Conservation (phyloP, 2,113 vertebrate genomes). For the Saimiri boliviensis region DNA sequence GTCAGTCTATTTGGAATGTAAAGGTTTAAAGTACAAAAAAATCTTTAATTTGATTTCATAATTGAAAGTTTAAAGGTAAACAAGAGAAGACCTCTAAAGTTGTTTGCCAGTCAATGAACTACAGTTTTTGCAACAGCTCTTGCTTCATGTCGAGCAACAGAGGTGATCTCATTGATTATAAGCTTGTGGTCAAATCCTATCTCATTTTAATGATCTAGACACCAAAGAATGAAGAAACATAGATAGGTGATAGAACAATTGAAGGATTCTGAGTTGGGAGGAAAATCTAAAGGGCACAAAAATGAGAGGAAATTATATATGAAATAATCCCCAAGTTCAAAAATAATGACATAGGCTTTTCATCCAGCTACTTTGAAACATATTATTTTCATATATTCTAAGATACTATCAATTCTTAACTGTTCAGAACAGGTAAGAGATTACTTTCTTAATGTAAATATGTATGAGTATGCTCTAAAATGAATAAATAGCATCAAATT, state of each 20-base stretch:
- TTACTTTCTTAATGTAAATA: neutral
- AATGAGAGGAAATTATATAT: neutral
- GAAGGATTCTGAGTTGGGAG: neutral
- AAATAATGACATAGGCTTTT: neutral
- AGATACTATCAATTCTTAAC: neutral
- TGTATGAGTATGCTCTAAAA: neutral
- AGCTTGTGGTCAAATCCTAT: neutral
- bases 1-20: neutral
- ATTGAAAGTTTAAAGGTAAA: slow-evolving; percentile 14
- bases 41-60: neutral
- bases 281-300: neutral
- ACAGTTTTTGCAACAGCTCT: neutral
- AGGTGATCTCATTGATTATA: neutral
- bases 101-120: neutral
- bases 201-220: neutral
- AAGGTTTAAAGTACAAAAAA: neutral
- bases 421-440: neutral
- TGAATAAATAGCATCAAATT: neutral
- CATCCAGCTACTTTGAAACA: neutral
- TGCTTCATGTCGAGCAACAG: neutral
- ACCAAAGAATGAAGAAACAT: neutral
- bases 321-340: neutral
- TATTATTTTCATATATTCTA: neutral
- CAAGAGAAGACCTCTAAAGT: neutral
- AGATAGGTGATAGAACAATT: neutral